These are phyloP conservation scores for Periophthalmus magnuspinnatus DNA, from an alignment of 2,797 vertebrate genomes.

Conservation along the genomic window DNA sequence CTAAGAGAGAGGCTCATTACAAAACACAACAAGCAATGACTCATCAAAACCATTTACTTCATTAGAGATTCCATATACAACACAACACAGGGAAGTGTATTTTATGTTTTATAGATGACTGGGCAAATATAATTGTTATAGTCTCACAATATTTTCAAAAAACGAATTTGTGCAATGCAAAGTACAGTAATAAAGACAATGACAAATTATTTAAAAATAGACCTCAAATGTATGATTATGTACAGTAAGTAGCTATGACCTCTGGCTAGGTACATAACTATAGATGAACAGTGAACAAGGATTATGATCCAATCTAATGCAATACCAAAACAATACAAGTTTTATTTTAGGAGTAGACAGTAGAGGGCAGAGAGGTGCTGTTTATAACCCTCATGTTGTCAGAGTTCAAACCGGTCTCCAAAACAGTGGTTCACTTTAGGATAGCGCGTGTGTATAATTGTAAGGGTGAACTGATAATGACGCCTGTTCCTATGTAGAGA, in stretches of 20 bases:
- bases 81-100: not conserved
- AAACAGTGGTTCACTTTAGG: slow-evolving; percentile 4
- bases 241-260: no score
- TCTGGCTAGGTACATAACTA: no score
- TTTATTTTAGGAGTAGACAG: not conserved
- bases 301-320: not conserved
- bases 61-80: not conserved
- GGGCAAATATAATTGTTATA: no score
- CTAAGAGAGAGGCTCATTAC: no score
- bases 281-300: no score
- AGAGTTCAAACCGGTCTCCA: not conserved
- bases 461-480: not conserved
- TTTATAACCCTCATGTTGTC: not conserved
- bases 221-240: no score
- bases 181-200: no score
- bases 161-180: no score
- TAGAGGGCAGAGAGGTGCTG: not conserved
- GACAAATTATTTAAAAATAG: no score
- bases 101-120: not conserved
- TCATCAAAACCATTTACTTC: not conserved
- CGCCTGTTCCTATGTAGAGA: not conserved
- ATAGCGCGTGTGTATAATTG: not conserved
- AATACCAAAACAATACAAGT: not conserved
- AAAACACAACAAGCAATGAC: not conserved
- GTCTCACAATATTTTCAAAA: no score